These are phyloP conservation scores for Cololabis saira DNA, from an alignment of 2,113 vertebrate species.

Conservation along the genomic window DNA sequence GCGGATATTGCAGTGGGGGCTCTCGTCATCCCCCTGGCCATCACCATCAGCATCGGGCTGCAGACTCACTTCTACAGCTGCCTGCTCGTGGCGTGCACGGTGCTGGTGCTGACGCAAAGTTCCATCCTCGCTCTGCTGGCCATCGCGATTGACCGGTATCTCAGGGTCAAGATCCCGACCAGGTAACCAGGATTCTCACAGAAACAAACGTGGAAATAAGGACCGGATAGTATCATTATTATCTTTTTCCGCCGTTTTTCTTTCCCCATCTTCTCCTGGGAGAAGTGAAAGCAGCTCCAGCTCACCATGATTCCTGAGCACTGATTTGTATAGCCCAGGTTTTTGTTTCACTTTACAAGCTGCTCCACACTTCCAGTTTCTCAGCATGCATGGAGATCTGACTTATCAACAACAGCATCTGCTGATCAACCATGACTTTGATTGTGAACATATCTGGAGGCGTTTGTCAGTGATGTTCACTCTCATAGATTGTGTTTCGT, in stretches of 20 bases:
- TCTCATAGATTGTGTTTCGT: no score
- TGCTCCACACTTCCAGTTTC: background rate
- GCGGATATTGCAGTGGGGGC: constrained; percentile 97
- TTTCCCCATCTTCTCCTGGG: no score
- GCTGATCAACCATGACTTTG: constrained; percentile 13
- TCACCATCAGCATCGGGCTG: constrained; percentile 93
- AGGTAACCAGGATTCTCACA: constrained; percentile 83
- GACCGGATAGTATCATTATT: no score
- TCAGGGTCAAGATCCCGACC: constrained; percentile 96
- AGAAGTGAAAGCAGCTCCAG: background rate
- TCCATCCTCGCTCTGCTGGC: constrained; percentile 96
- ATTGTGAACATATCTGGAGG: background rate
- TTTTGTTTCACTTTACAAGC: constrained; percentile 28
- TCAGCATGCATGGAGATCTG: background rate
- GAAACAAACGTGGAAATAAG: background rate
- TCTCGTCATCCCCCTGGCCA: constrained; percentile 94
- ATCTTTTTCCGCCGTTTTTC: no score
- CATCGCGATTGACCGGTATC: constrained; percentile 95
- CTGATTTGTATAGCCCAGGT: constrained; percentile 19
- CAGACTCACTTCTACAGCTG: constrained; percentile 95
- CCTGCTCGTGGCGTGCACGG: constrained; percentile 93
- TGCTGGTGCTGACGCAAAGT: constrained; percentile 97
- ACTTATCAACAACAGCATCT: constrained; percentile 25
- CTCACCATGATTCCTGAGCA: constrained; percentile 11
- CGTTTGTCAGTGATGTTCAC: no score